Conservation (phyloP, 2,888 invertebrate genomes). For the Nemapogon koenigi region DNA sequence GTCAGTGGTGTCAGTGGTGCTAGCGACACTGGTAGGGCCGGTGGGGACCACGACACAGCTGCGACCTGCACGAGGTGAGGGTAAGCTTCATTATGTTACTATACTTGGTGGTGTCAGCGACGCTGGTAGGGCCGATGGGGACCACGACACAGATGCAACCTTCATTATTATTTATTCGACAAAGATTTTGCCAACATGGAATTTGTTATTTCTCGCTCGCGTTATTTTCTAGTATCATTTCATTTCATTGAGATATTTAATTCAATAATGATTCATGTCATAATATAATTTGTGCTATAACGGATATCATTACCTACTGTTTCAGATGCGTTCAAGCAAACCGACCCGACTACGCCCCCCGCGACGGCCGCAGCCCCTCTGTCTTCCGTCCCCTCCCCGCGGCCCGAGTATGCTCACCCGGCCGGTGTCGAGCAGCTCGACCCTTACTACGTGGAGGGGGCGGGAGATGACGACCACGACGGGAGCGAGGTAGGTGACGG, state of each 20-base stretch:
- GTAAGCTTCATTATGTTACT: too few species aligned
- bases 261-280: conserved; percentile 17
- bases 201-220: conserved; percentile 12
- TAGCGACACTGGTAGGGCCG: too few species aligned
- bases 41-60: too few species aligned
- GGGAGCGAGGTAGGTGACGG: conserved; percentile 88
- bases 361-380: conserved; percentile 36
- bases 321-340: conserved; percentile 46
- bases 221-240: conserved; percentile 14
- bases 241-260: conserved; percentile 13
- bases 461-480: conserved; percentile 84
- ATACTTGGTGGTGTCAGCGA: too few species aligned
- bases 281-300: conserved; percentile 5
- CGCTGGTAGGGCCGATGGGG: too few species aligned
- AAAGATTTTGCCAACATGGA: too few species aligned
- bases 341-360: conserved; percentile 40
- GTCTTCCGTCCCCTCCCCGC: conserved; percentile 37
- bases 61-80: too few species aligned
- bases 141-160: too few species aligned
- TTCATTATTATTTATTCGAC: too few species aligned
- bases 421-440: conserved; percentile 54
- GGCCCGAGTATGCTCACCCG: conserved; percentile 56
- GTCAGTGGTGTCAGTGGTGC: too few species aligned
- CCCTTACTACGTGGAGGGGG: conserved; percentile 56
- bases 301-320: too few species aligned